Conservation (phyloP, 2,888 invertebrate species). For the Brenthis ino region DNA sequence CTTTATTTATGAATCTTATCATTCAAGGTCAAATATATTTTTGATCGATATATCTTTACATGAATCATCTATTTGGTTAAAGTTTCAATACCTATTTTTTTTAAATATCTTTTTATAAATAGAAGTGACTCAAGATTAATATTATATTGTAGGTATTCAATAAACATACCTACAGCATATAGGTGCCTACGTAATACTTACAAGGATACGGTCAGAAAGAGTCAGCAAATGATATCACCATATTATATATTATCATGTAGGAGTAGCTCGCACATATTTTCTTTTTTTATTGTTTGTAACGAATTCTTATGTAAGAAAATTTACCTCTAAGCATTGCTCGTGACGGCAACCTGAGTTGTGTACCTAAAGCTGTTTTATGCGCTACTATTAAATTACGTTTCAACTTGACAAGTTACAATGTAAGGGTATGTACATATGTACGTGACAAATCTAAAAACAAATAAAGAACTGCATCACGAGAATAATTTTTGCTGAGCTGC, state of each 20-base stretch:
- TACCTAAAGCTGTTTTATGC: slow-evolving; percentile 1
- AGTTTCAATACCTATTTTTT: background rate
- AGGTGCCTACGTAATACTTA: slow-evolving; percentile 39
- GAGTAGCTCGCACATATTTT: slow-evolving; percentile 31
- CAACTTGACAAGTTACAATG: slow-evolving; percentile 26
- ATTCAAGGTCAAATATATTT: background rate
- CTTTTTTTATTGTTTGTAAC: too few species aligned
- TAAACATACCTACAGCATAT: slow-evolving; percentile 7
- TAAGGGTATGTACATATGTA: slow-evolving; percentile 9
- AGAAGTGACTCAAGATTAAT: slow-evolving; percentile 26
- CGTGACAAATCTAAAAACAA: slow-evolving; percentile 33
- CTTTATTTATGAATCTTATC: background rate
- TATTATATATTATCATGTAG: slow-evolving; percentile 37
- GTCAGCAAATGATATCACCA: slow-evolving; percentile 46
- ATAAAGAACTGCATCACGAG: background rate
- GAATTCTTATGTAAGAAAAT: background rate
- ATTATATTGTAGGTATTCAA: slow-evolving; percentile 4
- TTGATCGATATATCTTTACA: slow-evolving; percentile 5
- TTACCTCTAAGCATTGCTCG: slow-evolving; percentile 1
- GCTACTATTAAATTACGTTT: slow-evolving; percentile 13
- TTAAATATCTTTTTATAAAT: slow-evolving; percentile 20
- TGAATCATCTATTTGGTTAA: slow-evolving; percentile 30
- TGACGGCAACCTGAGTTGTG: background rate
- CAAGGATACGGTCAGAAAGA: slow-evolving; percentile 40
- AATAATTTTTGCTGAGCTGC: slow-evolving; percentile 2